Conservation (phyloP, 2,113 vertebrate genomes). For the Trichechus manatus region DNA sequence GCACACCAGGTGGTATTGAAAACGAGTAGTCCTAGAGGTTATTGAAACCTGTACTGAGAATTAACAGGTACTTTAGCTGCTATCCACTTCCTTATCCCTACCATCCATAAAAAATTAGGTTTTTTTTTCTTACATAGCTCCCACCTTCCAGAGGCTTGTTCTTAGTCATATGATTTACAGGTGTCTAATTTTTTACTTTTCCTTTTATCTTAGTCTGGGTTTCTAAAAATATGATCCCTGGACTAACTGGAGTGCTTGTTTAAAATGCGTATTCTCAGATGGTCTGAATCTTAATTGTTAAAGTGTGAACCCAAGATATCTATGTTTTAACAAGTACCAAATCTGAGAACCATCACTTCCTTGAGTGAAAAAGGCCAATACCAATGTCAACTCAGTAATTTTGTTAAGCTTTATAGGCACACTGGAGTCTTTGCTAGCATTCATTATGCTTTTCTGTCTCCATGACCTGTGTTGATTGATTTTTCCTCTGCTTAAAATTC, state of each 20-base stretch:
- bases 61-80: neutral
- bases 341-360: neutral
- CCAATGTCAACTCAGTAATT: neutral
- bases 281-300: neutral
- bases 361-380: slow-evolving; percentile 7
- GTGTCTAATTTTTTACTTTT: slow-evolving; percentile 24
- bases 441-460: neutral
- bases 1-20: neutral
- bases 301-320: neutral
- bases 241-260: neutral
- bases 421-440: neutral
- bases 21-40: neutral
- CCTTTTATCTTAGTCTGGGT: neutral
- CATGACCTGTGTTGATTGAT: slow-evolving; percentile 1
- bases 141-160: neutral
- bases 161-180: slow-evolving; percentile 21
- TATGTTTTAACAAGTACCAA: slow-evolving; percentile 40
- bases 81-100: neutral
- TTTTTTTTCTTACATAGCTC: neutral
- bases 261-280: slow-evolving; percentile 18
- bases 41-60: slow-evolving; percentile 22
- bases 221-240: neutral
- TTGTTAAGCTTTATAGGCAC: neutral
- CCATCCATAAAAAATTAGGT: neutral
- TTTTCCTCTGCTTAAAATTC: neutral